phyloP scores from a whole-genome alignment of 1,140 invertebrate genomes.

The Habropoda laboriosa region DNA sequence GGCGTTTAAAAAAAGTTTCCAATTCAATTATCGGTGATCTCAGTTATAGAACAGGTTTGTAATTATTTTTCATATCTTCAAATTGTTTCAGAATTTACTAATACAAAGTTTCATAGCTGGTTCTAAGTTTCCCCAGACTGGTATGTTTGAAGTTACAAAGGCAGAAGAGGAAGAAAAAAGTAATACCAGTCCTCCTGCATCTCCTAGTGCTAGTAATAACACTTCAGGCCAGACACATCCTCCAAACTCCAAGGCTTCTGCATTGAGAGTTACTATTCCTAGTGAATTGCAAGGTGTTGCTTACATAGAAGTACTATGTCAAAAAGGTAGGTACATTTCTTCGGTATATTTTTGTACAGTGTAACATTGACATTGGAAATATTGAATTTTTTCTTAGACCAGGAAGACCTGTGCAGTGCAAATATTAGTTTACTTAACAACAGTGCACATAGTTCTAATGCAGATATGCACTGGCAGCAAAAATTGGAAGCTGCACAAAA shows the following conservation, averaged over 20 bases:
- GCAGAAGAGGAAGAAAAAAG: constrained; percentile 90
- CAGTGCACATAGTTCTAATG: constrained; percentile 86
- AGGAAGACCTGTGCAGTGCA: constrained; percentile 91
- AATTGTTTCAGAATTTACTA: background rate
- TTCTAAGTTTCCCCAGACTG: constrained; percentile 95
- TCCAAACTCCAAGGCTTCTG: constrained; percentile 85
- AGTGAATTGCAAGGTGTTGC: constrained; percentile 97
- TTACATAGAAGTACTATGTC: constrained; percentile 96
- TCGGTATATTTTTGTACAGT: background rate
- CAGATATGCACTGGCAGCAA: constrained; percentile 95
- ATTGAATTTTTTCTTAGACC: constrained; percentile 82
- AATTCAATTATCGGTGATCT: constrained; percentile 98
- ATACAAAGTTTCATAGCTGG: constrained; percentile 83
- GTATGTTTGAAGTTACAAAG: constrained; percentile 98
- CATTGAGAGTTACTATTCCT: constrained; percentile 94
- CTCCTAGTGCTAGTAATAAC: constrained; percentile 71
- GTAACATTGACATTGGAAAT: background rate
- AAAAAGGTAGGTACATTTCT: constrained; percentile 86
- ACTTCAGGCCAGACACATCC: constrained; percentile 62
- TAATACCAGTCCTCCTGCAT: constrained; percentile 82
- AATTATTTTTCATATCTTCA: constrained; percentile 40
- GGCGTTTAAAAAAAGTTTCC: constrained; percentile 97
- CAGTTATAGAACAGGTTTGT: constrained; percentile 92
- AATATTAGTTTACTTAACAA: constrained; percentile 88
- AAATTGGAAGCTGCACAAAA: constrained; percentile 98